Percentiles rank a stretch among this genome's conserved stretches.
Evolutionary conservation across 2,113 vertebrate species (phyloP).

Genomic region (Apistogramma diplotaenia): DNA sequence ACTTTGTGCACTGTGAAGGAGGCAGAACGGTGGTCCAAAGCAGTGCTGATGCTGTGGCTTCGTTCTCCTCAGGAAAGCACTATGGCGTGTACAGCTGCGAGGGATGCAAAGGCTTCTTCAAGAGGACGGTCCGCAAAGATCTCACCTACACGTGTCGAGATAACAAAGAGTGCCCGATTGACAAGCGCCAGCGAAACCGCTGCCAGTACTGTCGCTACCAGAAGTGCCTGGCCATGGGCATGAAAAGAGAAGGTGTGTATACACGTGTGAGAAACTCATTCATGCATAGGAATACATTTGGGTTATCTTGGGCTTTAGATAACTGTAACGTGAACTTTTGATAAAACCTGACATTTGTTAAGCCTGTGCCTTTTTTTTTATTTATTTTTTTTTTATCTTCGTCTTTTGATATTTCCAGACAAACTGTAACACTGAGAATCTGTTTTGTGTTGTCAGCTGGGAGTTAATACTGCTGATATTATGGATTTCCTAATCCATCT

Average conservation of each 20-base stretch:
- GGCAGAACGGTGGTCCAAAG: neutral
- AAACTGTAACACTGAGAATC: neutral
- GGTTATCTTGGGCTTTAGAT: neutral
- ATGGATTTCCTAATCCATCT: neutral
- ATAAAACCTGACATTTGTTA: neutral
- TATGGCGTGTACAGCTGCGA: constrained; percentile 85
- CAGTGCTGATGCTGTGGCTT: neutral
- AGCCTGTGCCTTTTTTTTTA: too few relatives aligned
- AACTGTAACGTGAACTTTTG: accelerated
- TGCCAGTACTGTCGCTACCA: constrained; percentile 86
- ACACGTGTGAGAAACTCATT: neutral
- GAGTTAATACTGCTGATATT: neutral
- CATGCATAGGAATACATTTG: neutral
- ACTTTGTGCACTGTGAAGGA: neutral
- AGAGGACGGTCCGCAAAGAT: constrained; percentile 82
- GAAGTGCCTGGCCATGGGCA: constrained; percentile 84
- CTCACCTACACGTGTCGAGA: constrained; percentile 83
- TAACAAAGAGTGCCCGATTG: constrained; percentile 82
- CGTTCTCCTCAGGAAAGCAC: constrained; percentile 77
- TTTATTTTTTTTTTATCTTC: too few relatives aligned
- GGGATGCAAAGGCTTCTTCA: constrained; percentile 84
- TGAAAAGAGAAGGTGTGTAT: constrained; percentile 83
- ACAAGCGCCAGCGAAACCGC: constrained; percentile 83
- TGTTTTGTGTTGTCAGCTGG: neutral
- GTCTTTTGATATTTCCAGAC: too few relatives aligned